Percentiles rank a stretch among this genome's conserved stretches.
Conservation (phyloP, 2,888 invertebrate genomes). For the Drosophila anomelani region DNA sequence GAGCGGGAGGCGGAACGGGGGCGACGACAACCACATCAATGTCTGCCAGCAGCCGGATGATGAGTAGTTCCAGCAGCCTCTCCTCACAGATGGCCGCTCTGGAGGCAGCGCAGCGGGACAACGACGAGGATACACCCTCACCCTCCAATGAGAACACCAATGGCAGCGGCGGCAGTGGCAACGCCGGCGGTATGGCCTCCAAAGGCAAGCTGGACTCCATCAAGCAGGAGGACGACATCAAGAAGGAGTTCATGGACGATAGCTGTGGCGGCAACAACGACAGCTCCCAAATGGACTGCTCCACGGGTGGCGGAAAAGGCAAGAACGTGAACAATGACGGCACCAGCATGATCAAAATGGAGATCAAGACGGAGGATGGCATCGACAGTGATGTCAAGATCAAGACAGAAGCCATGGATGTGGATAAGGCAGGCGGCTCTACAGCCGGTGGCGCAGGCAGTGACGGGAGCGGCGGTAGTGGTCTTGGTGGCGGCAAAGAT, state of each 20-base stretch:
- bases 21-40: conserved; percentile 33
- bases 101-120: conserved; percentile 88
- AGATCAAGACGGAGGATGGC: conserved; percentile 78
- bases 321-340: conserved; percentile 89
- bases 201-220: conserved; percentile 89
- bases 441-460: conserved; percentile 59
- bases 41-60: conserved; percentile 53
- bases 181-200: conserved; percentile 80
- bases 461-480: conserved; percentile 80
- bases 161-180: conserved; percentile 58
- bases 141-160: conserved; percentile 83
- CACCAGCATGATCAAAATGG: conserved; percentile 77
- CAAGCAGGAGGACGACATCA: conserved; percentile 88
- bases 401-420: conserved; percentile 85
- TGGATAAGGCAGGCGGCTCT: conserved; percentile 74
- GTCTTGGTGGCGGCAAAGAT: conserved; percentile 83
- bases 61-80: conserved; percentile 85
- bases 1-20: conserved; percentile 22
- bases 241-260: conserved; percentile 88
- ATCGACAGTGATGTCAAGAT: conserved; percentile 67
- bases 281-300: conserved; percentile 84
- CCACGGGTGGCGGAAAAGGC: conserved; percentile 85
- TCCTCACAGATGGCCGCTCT: conserved; percentile 91
- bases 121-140: conserved; percentile 88
- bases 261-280: conserved; percentile 82